Conservation (phyloP, 2,888 invertebrate species). For the Hirtodrosophila duncani region DNA sequence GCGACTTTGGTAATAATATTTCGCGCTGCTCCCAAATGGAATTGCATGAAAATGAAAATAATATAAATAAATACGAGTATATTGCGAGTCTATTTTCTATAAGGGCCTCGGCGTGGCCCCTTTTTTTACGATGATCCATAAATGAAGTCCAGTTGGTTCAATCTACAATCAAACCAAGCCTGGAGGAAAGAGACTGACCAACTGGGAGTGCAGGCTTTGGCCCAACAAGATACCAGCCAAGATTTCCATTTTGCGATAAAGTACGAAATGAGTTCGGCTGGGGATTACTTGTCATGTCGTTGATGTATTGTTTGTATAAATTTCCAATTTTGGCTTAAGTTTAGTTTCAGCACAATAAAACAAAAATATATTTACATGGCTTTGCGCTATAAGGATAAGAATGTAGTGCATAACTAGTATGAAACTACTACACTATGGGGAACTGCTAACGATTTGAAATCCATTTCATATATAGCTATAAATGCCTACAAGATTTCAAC, state of each 20-base stretch:
- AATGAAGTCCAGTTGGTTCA: constrained; percentile 14
- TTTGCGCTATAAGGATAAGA: no score
- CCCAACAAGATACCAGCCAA: constrained; percentile 12
- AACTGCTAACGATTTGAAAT: no score
- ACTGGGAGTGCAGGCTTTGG: constrained; percentile 30
- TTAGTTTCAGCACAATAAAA: no score
- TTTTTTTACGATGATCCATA: constrained; percentile 50
- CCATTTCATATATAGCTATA: no score
- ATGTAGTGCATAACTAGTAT: no score
- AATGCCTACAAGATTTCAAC: no score
- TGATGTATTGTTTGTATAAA: no score
- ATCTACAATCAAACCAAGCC: constrained; percentile 7
- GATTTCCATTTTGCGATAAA: constrained; percentile 29
- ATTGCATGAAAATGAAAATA: constrained; percentile 57
- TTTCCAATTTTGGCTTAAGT: no score
- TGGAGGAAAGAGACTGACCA: constrained; percentile 8
- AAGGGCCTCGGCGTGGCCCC: constrained; percentile 17
- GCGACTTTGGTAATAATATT: constrained; percentile 39
- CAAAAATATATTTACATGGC: no score
- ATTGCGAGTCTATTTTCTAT: constrained; percentile 39
- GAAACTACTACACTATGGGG: no score
- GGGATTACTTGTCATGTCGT: no score
- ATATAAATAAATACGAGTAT: no score
- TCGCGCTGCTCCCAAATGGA: constrained; percentile 37
- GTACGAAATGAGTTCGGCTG: constrained; percentile 24